Conservation (phyloP, 1,140 invertebrate genomes). For the Saccostrea cuccullata region DNA sequence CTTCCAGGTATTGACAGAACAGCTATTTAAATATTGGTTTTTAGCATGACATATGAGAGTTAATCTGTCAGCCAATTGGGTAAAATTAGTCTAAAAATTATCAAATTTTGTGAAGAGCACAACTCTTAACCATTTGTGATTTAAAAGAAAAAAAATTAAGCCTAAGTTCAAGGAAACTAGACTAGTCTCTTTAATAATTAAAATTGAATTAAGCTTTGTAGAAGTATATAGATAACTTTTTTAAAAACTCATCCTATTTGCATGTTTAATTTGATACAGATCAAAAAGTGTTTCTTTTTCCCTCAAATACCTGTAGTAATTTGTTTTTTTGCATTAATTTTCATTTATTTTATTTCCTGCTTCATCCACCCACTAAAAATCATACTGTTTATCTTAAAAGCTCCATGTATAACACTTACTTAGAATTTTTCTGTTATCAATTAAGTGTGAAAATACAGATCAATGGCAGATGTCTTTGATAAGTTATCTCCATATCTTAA, state of each 20-base stretch:
- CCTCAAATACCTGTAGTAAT: neutral
- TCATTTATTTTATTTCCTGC: neutral
- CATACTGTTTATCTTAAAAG: no score
- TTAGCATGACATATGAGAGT: neutral
- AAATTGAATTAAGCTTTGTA: no score
- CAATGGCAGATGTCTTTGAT: neutral
- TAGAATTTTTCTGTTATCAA: neutral
- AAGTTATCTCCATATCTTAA: neutral
- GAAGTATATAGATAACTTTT: no score
- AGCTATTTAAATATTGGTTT: neutral
- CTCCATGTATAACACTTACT: neutral
- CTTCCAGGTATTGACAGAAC: neutral
- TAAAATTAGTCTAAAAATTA: neutral
- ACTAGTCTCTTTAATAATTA: no score
- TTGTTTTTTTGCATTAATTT: neutral
- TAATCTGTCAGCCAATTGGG: neutral
- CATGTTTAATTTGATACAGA: no score
- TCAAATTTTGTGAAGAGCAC: no score
- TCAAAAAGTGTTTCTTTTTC: no score
- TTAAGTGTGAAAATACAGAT: constrained; percentile 9
- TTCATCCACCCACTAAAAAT: neutral
- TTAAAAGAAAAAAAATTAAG: no score
- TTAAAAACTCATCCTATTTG: no score
- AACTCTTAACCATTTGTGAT: no score
- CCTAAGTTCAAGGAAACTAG: neutral